Percentiles rank a stretch among this genome's conserved stretches.
These are phyloP conservation scores for Poeciliopsis occidentalis DNA, from an alignment of 2,113 vertebrate genomes.

Conservation along the genomic window DNA sequence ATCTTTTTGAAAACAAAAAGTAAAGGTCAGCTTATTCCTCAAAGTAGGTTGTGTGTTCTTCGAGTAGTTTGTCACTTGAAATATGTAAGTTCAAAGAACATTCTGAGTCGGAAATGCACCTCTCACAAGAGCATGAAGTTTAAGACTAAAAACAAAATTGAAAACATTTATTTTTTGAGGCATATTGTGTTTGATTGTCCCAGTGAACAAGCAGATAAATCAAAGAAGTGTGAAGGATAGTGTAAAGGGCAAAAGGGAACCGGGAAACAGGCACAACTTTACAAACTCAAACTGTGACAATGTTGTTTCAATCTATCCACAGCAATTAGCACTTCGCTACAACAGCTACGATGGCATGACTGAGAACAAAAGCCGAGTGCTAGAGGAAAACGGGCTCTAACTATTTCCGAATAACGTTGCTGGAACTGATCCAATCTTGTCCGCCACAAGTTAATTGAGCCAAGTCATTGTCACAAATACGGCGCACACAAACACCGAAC, in stretches of 20 bases:
- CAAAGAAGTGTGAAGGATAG: slow-evolving; percentile 26
- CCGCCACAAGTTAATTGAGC: slow-evolving; percentile 54
- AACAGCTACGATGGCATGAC: slow-evolving; percentile 36
- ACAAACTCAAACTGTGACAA: slow-evolving; percentile 34
- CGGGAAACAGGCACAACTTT: slow-evolving; percentile 17
- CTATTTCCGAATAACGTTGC: slow-evolving; percentile 31
- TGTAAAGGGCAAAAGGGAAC: slow-evolving; percentile 7
- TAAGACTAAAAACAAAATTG: not conserved
- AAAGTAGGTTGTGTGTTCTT: not conserved
- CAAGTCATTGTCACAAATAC: slow-evolving; percentile 56
- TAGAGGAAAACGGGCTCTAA: slow-evolving; percentile 21
- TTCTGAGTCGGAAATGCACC: not conserved
- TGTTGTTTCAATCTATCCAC: slow-evolving; percentile 26
- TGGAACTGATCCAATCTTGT: slow-evolving; percentile 55
- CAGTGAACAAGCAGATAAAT: slow-evolving; percentile 1
- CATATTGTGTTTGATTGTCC: not conserved
- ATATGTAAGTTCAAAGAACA: not conserved
- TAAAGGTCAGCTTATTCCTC: not conserved
- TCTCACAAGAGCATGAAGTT: not conserved
- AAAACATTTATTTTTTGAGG: not conserved
- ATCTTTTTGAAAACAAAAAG: not conserved
- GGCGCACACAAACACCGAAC: slow-evolving; percentile 32
- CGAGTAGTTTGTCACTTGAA: not conserved
- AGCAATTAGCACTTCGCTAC: slow-evolving; percentile 49
- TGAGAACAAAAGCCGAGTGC: slow-evolving; percentile 42